Percentiles rank a stretch among this genome's conserved stretches.
Conservation (phyloP, 2,113 vertebrate genomes). For the Natator depressus region DNA sequence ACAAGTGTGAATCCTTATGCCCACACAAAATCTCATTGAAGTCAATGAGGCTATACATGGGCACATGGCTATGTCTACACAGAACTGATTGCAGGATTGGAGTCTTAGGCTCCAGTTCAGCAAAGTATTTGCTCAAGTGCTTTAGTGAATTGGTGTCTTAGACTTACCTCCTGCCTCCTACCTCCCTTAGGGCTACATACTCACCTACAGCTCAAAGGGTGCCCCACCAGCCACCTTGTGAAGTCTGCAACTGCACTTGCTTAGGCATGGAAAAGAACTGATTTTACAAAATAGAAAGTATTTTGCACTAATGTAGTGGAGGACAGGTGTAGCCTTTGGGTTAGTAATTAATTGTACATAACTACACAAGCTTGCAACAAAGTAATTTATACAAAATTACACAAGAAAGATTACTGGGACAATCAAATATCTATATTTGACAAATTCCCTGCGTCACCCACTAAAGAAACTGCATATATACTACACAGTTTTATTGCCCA, state of each 20-base stretch:
- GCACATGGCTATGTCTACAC: fast-evolving
- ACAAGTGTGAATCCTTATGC: fast-evolving
- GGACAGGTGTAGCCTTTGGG: neutral
- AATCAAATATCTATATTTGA: slow-evolving; percentile 14
- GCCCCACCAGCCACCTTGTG: neutral
- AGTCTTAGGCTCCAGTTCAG: neutral
- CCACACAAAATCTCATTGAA: neutral
- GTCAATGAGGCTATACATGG: fast-evolving
- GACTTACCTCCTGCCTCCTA: neutral
- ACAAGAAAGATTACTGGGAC: slow-evolving; percentile 36
- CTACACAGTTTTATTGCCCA: slow-evolving; percentile 47
- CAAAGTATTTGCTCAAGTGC: neutral
- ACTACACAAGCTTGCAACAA: slow-evolving; percentile 20
- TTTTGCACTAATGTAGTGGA: slow-evolving; percentile 2
- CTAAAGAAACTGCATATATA: neutral
- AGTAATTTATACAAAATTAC: neutral
- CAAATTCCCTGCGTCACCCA: slow-evolving; percentile 39
- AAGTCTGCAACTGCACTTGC: slow-evolving; percentile 16
- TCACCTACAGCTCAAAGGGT: neutral
- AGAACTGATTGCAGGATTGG: neutral
- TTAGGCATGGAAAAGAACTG: neutral
- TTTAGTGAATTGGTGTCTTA: neutral
- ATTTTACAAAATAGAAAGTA: slow-evolving; percentile 22
- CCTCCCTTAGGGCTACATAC: neutral
- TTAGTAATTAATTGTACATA: slow-evolving; percentile 56